These are phyloP conservation scores for Aphis craccivora DNA, from an alignment of 1,140 invertebrate genomes.

Conservation along the genomic window DNA sequence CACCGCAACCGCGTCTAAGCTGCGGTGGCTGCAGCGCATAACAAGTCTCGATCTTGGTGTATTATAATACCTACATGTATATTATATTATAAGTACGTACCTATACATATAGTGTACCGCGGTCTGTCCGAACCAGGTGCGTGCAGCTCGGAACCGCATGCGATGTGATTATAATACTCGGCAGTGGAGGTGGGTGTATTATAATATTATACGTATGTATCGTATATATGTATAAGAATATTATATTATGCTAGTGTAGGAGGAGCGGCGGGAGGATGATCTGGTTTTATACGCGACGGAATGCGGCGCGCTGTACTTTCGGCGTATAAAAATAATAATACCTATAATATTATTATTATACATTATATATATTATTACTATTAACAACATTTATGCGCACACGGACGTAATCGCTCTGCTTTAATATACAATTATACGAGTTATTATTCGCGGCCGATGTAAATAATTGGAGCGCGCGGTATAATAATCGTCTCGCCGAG, in stretches of 20 bases:
- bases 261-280: conserved; percentile 21
- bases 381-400: conserved; percentile 4
- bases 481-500: not conserved
- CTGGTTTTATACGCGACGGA: conserved; percentile 54
- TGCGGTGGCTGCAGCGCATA: not conserved
- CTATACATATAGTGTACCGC: not conserved
- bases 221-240: not conserved
- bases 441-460: not conserved
- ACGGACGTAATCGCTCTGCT: not conserved
- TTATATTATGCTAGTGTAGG: not conserved
- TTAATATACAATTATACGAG: not conserved
- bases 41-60: not conserved
- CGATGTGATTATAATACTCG: conserved; percentile 24
- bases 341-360: not conserved
- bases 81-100: not conserved
- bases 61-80: not conserved
- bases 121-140: conserved; percentile 23
- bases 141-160: not conserved
- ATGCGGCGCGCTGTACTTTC: conserved; percentile 4
- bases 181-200: conserved; percentile 3
- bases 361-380: not conserved
- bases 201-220: not conserved
- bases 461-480: not conserved
- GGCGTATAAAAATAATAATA: not conserved
- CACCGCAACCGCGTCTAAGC: not conserved